Conservation (phyloP, 2,888 invertebrate genomes). For the Campopleginae sp. region DNA sequence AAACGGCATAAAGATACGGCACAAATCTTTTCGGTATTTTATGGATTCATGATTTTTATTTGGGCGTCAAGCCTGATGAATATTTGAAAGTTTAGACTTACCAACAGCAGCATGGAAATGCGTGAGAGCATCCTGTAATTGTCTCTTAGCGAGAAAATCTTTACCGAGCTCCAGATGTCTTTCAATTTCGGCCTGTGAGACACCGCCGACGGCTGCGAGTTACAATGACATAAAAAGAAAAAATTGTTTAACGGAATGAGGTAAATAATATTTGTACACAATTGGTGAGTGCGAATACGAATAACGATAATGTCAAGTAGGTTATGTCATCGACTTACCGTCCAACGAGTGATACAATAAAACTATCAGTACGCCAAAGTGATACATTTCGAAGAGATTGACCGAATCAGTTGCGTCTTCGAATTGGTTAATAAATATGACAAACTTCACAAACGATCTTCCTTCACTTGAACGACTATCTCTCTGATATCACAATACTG, state of each 20-base stretch:
- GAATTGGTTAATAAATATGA: conserved; percentile 35
- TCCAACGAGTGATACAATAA: conserved; percentile 80
- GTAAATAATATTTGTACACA: conserved; percentile 22
- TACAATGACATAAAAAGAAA: conserved; percentile 68
- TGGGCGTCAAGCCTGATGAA: background rate
- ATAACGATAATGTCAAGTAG: conserved; percentile 24
- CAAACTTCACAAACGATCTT: conserved; percentile 43
- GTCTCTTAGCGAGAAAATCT: conserved; percentile 95
- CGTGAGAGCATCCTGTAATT: conserved; percentile 97
- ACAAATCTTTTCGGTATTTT: background rate
- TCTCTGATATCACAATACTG: conserved; percentile 78
- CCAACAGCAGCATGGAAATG: conserved; percentile 99
- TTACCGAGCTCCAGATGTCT: conserved; percentile 97
- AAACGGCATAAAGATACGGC: background rate
- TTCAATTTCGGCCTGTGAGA: conserved; percentile 92
- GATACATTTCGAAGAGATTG: conserved; percentile 77
- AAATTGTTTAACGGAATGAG: background rate
- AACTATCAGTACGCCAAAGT: conserved; percentile 78
- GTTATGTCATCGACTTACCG: conserved; percentile 74
- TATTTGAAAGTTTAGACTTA: conserved; percentile 84
- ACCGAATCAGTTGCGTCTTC: conserved; percentile 47
- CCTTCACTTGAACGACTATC: conserved; percentile 72
- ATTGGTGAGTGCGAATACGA: background rate
- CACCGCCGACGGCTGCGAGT: conserved; percentile 88
- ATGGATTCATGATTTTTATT: background rate